Evolutionary conservation across 2,797 vertebrate genomes (phyloP), one percentile per base, ranked within the genome.

Genomic region (Hapalemur alaotrensis): DNA sequence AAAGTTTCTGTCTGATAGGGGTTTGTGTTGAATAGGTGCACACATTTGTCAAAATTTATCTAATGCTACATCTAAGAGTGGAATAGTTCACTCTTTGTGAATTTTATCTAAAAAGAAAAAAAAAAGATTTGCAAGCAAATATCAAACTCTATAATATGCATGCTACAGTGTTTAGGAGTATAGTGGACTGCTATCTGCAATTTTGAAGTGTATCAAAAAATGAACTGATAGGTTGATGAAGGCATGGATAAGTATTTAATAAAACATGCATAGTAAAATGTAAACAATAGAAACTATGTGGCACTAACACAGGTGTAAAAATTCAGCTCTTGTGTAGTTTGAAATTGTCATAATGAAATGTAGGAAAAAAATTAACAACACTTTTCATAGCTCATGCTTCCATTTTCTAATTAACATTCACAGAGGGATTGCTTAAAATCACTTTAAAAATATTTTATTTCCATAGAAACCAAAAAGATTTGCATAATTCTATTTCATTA

Each of bases 381-480:
- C 28, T 95, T 89, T 93, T 94, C n/a, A 52, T 91, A 63, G 65
- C 35, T 69, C 23, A 57, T 52, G 8, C 5, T 89, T 95, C 57
- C 15, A 91, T 92, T 94, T 93, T 96, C 83, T 72, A 91, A 82
- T 91, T 96, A 95, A 89, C 72, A 93, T 95, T 94, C 83, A 83
- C 75, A 89, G 59, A 80, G 14, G 76, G 72, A 80, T 72, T 82
- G 35, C 72, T 95, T 94, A 78, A 61, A 92, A 86, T 93, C 22
- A 81, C 80, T 96, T 87, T 91, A 43, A 95, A 96, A 94, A 87
- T 67, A 87, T 94, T 94, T 96, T 89, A 95, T 96, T 96, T 95
- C 84, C 91, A 97, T 95, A 95, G 92, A 96, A 97, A 97, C 84
- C 6, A 83, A 94, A 84, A 83, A 14, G 46, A 76, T 83, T 78